Conservation (phyloP, 2,888 invertebrate genomes). For the Cabera pusaria region DNA sequence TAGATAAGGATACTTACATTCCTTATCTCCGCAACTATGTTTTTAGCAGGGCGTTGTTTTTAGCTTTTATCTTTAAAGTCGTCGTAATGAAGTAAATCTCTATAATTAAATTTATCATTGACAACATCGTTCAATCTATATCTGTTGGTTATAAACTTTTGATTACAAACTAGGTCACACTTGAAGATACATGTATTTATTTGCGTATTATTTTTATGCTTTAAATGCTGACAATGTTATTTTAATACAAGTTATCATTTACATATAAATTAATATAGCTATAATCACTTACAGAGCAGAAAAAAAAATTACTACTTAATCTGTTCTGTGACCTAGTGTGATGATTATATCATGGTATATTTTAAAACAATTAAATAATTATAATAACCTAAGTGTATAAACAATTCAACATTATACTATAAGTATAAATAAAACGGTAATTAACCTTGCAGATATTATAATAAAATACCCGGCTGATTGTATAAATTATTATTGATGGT, state of each 20-base stretch:
- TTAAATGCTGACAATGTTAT: no score
- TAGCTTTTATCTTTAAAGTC: conserved; percentile 34
- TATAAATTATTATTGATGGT: conserved; percentile 16
- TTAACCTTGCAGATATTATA: conserved; percentile 25
- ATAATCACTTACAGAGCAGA: no score
- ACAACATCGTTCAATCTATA: conserved; percentile 30
- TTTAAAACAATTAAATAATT: conserved; percentile 11
- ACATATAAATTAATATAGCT: no score
- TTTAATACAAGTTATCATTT: no score
- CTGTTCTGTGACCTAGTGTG: no score
- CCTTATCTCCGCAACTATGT: no score
- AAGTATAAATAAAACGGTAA: conserved; percentile 14
- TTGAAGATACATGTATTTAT: conserved; percentile 28
- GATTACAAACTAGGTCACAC: conserved; percentile 53
- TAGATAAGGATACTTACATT: conserved; percentile 30
- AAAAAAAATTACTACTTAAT: no score
- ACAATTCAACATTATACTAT: conserved; percentile 1
- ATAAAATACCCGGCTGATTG: conserved; percentile 13
- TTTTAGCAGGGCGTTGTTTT: conserved; percentile 21
- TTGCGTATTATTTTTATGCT: no score
- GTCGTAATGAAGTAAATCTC: conserved; percentile 45
- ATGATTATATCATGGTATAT: conserved; percentile 18
- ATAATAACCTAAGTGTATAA: background rate
- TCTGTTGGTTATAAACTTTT: conserved; percentile 26
- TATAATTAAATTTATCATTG: conserved; percentile 47